Conservation (phyloP, 2,797 vertebrate genomes). For the Leptoclinus maculatus region DNA sequence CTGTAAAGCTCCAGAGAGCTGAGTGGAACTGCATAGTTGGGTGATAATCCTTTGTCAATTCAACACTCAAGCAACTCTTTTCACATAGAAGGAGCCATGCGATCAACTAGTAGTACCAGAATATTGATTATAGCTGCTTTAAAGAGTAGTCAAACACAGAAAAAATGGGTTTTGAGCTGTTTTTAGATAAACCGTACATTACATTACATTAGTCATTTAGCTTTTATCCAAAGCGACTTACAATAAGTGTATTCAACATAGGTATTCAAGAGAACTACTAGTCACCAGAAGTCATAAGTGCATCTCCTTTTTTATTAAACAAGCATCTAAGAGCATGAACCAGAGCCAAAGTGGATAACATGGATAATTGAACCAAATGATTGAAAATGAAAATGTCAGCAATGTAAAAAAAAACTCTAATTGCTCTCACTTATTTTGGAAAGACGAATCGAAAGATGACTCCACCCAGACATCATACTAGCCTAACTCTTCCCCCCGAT, state of each 20-base stretch:
- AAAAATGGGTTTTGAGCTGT: neutral
- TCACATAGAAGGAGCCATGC: neutral
- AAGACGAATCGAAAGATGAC: neutral
- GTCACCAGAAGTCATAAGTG: too few species aligned
- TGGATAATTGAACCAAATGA: neutral
- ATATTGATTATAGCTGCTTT: neutral
- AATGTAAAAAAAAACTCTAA: neutral
- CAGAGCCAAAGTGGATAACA: too few species aligned
- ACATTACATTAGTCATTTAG: too few species aligned
- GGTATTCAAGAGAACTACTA: too few species aligned
- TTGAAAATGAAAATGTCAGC: neutral
- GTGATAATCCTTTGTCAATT: neutral
- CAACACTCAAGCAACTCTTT: neutral
- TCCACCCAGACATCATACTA: neutral
- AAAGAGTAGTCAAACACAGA: neutral
- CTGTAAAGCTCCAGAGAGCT: neutral
- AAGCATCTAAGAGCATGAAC: too few species aligned
- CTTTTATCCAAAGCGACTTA: too few species aligned
- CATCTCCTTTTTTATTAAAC: too few species aligned
- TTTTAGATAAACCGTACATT: neutral
- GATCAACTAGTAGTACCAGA: fast-evolving
- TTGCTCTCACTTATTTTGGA: neutral
- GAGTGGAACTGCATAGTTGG: neutral
- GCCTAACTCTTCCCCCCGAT: neutral
- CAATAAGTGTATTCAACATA: too few species aligned